phyloP scores from a whole-genome alignment of 2,113 vertebrate genomes.

The Cinclus mexicanus region DNA sequence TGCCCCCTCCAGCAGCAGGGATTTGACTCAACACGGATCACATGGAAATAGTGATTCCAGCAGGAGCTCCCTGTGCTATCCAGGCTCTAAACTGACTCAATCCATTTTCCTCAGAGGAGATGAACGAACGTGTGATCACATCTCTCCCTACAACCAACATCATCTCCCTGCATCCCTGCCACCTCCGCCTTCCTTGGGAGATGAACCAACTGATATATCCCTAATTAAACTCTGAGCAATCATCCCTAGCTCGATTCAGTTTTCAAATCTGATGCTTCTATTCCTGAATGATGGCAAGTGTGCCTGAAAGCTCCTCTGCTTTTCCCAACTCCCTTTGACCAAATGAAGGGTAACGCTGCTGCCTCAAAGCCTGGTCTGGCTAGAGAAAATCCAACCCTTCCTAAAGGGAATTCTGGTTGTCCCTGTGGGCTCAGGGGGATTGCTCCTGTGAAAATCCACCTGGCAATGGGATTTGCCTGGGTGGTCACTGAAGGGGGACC shows the following conservation, averaged over 20 bases:
- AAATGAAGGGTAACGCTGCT: neutral
- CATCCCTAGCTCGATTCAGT: neutral
- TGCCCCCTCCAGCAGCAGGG: neutral
- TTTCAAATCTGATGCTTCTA: conserved; percentile 26
- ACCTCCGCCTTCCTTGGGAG: neutral
- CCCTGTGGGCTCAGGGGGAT: neutral
- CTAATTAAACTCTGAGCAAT: conserved; percentile 31
- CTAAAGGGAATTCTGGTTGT: neutral
- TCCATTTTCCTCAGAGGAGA: neutral
- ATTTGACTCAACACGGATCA: neutral
- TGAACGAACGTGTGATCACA: neutral
- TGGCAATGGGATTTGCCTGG: neutral
- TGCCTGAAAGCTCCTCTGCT: neutral
- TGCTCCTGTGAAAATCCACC: neutral
- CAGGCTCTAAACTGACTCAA: neutral
- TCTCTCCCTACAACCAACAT: neutral
- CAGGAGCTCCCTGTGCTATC: neutral
- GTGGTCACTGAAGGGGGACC: neutral
- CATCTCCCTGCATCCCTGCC: neutral
- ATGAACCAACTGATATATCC: neutral
- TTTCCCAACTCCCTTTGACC: neutral
- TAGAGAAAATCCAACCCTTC: neutral
- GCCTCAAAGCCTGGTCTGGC: neutral
- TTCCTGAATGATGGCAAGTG: neutral
- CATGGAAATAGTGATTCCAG: neutral